Percentiles rank a stretch among this genome's conserved stretches.
phyloP scores from a whole-genome alignment of 2,797 vertebrate species.

The Malacoraja senta region DNA sequence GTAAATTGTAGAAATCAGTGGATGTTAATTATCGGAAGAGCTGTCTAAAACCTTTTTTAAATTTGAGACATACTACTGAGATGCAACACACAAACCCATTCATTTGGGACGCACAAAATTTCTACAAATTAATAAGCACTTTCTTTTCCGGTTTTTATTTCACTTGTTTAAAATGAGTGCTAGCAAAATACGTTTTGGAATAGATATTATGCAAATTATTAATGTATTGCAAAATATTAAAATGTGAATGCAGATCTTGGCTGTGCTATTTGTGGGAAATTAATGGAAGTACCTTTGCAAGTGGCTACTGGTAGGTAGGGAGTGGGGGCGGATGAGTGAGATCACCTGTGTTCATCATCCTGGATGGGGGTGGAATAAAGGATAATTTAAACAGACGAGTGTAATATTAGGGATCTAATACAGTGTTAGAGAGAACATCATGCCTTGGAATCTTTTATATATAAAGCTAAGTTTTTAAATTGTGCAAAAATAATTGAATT shows the following conservation, averaged over 20 bases:
- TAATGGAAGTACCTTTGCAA: background rate
- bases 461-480: background rate
- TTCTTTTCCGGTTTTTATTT: background rate
- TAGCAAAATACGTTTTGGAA: background rate
- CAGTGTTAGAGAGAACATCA: background rate
- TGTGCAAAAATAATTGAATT: too few relatives aligned
- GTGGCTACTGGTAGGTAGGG: background rate
- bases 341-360: background rate
- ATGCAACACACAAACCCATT: background rate
- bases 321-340: background rate
- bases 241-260: background rate
- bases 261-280: background rate
- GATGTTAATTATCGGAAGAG: background rate
- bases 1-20: background rate
- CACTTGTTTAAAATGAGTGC: background rate
- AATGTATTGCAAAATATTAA: background rate
- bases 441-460: background rate
- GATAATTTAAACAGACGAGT: background rate
- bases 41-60: background rate
- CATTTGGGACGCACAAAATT: background rate
- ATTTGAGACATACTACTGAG: too few relatives aligned
- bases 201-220: background rate
- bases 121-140: background rate
- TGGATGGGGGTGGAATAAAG: background rate
- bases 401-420: background rate